Percentiles rank a stretch among this genome's conserved stretches.
Conservation (phyloP, 2,797 vertebrate species). For the Neosilurus mollespiculum region DNA sequence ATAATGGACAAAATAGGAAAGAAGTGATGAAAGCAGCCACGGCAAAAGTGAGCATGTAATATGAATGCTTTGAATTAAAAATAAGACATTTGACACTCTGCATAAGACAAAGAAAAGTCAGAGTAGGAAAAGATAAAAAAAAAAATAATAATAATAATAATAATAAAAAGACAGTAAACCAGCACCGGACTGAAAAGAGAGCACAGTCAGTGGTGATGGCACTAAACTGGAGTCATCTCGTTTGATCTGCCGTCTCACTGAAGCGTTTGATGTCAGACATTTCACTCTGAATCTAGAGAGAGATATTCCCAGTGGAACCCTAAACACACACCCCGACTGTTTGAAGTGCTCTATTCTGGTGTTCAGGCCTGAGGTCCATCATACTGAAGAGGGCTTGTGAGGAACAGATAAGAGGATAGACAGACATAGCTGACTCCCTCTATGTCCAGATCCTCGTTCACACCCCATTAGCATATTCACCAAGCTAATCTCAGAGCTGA, state of each 20-base stretch:
- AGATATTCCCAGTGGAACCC: conserved; percentile 63
- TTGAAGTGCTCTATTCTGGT: conserved; percentile 65
- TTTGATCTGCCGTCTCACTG: conserved; percentile 65
- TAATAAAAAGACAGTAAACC: not conserved
- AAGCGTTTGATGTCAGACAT: conserved; percentile 71
- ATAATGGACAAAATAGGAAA: not conserved
- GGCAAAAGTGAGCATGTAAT: not conserved
- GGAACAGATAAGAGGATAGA: conserved; percentile 62
- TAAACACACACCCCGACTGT: conserved; percentile 56
- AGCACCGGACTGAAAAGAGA: not conserved
- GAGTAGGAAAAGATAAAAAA: not conserved
- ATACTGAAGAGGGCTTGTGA: conserved; percentile 61
- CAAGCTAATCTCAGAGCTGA: conserved; percentile 54
- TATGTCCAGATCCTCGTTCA: conserved; percentile 22
- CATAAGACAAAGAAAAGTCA: not conserved
- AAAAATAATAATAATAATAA: too few relatives aligned
- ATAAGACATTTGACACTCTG: not conserved
- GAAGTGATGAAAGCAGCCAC: not conserved
- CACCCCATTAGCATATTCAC: conserved; percentile 64
- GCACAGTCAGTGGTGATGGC: conserved; percentile 4
- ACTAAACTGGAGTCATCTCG: conserved; percentile 50
- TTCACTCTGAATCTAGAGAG: conserved; percentile 71
- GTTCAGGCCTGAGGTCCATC: conserved; percentile 54
- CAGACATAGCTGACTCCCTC: conserved; percentile 21
- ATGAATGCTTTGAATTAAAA: not conserved